Percentiles rank a stretch among this genome's conserved stretches.
phyloP scores from a whole-genome alignment of 2,888 invertebrate species.

The Drosophila paucipuncta region DNA sequence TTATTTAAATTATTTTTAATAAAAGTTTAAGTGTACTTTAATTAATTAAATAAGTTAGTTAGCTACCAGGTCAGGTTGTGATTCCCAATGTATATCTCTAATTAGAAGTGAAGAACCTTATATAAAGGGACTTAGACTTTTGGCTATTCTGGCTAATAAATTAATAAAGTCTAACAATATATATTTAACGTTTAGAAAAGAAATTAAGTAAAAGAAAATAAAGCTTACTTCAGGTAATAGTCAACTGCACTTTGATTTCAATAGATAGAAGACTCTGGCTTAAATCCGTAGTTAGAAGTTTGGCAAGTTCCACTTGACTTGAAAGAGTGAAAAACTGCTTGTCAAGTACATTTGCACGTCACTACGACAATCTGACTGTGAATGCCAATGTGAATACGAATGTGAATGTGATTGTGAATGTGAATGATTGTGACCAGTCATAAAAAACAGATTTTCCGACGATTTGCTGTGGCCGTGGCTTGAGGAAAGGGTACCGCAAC shows the following conservation, averaged over 20 bases:
- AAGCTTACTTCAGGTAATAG: neutral
- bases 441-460: slow-evolving; percentile 63
- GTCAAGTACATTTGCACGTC: slow-evolving; percentile 74
- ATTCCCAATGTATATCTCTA: neutral
- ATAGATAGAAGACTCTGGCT: neutral
- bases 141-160: neutral
- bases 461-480: slow-evolving; percentile 47
- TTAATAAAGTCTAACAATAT: neutral
- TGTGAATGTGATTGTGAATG: slow-evolving; percentile 23
- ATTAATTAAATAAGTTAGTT: neutral
- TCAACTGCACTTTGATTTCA: neutral
- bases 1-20: neutral
- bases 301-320: slow-evolving; percentile 26
- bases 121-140: neutral
- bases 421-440: slow-evolving; percentile 63
- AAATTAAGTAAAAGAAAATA: neutral
- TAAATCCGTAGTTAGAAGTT: slow-evolving; percentile 15
- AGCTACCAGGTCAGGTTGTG: neutral
- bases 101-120: neutral
- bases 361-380: slow-evolving; percentile 30
- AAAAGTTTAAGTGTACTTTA: neutral
- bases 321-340: slow-evolving; percentile 32
- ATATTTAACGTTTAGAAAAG: neutral
- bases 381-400: slow-evolving; percentile 19
- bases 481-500: neutral